Base-by-base conservation (phyloP, 2,113 vertebrate genomes). In the Rhinoptilus africanus region DNA sequence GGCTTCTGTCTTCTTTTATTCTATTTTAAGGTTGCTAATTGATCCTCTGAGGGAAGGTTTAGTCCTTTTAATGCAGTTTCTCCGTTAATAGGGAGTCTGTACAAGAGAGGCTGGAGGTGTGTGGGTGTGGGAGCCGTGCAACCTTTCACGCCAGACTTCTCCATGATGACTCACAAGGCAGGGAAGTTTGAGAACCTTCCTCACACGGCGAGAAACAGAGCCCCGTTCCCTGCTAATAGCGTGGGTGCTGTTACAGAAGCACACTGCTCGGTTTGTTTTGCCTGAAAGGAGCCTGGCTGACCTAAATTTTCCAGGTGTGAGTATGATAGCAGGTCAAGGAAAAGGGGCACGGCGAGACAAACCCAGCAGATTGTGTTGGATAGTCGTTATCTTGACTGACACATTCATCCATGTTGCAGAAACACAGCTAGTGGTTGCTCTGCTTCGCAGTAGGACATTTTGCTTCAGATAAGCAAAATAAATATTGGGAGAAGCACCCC, bases 1-100 rank as follows among this genome's bases (percentile, higher is more conserved):
- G 80, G 76, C 89, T 92, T 94, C 88, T 78, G 12, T 50, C 92
- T 93, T 84, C 83, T 76, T 91, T 93, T 88, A 79, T 95, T 93
- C 89, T 94, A 93, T 96, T 97, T 95, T 92, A 93, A 97, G 94
- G 68, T 60, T 89, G 87, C 85, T 97, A 97, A 97, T 96, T 97
- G 95, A 96, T 96, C 87, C 96, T 96, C 80, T 63, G 92, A 97
- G 95, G 64, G 91, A 93, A 96, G 72, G 32, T 75, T 91, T 66
- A 86, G 75, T 67, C 82, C 69, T 92, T 92, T 84, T 74, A 94
- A 89, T 62, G 53, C 84, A 84, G 71, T 63, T 53, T 78, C 80
- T 86, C 56, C 74, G 69, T 80, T 97, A 96, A 86, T 37, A 78
- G 92, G 64, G 59, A 96, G 63, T 21, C 56, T 45, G 63, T 56